Percentiles rank a stretch among this genome's conserved stretches.
phyloP scores from a whole-genome alignment of 2,113 vertebrate species.

The Capreolus pygargus region DNA sequence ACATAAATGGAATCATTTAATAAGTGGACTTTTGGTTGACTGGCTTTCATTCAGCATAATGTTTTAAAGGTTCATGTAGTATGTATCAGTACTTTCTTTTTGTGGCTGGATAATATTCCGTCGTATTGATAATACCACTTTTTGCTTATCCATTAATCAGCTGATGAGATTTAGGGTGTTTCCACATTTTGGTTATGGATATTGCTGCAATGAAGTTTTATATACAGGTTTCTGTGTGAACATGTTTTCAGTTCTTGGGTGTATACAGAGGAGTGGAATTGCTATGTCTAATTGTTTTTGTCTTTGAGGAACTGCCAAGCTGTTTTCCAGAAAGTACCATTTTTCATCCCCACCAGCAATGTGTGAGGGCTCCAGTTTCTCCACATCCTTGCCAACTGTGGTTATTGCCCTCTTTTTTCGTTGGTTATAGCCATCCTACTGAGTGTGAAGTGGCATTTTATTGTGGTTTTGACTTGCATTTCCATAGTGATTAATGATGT shows the following conservation, averaged over 20 bases:
- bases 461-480: conserved; percentile 11
- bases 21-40: not conserved
- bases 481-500: not conserved
- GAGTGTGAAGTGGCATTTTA: not conserved
- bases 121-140: not conserved
- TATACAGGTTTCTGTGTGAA: not conserved
- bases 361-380: not conserved
- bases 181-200: not conserved
- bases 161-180: not conserved
- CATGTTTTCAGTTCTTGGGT: not conserved
- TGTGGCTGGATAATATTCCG: not conserved
- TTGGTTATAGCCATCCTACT: not conserved
- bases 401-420: not conserved
- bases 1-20: not conserved
- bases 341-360: not conserved
- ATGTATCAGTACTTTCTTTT: not conserved
- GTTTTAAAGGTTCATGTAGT: not conserved
- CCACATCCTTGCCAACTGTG: not conserved
- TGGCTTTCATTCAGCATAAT: not conserved
- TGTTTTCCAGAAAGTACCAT: not conserved
- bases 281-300: not conserved
- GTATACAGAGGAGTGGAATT: not conserved
- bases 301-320: not conserved
- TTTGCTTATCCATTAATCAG: not conserved
- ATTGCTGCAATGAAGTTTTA: not conserved